Percentiles rank a stretch among this genome's conserved stretches.
phyloP scores from a whole-genome alignment of 2,113 vertebrate genomes.

The Stigmatopora argus region DNA sequence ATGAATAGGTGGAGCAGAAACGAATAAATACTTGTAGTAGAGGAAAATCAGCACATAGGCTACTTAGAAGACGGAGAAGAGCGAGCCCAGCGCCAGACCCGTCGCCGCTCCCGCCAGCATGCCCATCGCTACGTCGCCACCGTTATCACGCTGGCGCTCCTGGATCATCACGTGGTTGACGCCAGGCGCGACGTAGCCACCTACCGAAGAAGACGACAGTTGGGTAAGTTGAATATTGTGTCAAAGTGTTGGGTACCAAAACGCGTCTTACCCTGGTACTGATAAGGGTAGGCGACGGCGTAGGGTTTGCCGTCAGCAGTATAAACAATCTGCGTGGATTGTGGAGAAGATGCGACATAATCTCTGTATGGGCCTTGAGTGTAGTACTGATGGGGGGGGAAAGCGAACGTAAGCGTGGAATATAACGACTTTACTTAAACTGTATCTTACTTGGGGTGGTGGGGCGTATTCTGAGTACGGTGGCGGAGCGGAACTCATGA shows the following conservation, averaged over 20 bases:
- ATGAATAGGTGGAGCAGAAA: not conserved
- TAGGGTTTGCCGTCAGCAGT: constrained; percentile 66
- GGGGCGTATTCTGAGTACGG: constrained; percentile 67
- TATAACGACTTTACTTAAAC: not conserved
- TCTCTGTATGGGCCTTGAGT: constrained; percentile 62
- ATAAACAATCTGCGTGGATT: constrained; percentile 64
- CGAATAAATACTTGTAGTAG: not conserved
- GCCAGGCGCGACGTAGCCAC: constrained; percentile 71
- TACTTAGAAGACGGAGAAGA: constrained; percentile 91
- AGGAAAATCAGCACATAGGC: not conserved
- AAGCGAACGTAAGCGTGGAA: not conserved
- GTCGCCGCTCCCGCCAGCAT: constrained; percentile 91
- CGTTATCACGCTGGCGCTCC: constrained; percentile 79
- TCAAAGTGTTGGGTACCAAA: not conserved
- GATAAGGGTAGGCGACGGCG: constrained; percentile 66
- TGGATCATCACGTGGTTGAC: constrained; percentile 82
- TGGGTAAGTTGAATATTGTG: no score
- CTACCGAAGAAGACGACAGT: constrained; percentile 47
- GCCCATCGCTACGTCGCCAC: constrained; percentile 82
- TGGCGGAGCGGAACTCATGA: constrained; percentile 66
- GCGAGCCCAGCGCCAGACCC: constrained; percentile 88
- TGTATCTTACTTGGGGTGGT: constrained; percentile 57
- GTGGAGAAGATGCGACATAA: constrained; percentile 56
- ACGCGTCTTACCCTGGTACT: constrained; percentile 61
- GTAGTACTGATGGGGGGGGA: constrained; percentile 52